Base-by-base conservation (phyloP, 92 coral and sea anemone species). In the Phymanthus crucifer region DNA sequence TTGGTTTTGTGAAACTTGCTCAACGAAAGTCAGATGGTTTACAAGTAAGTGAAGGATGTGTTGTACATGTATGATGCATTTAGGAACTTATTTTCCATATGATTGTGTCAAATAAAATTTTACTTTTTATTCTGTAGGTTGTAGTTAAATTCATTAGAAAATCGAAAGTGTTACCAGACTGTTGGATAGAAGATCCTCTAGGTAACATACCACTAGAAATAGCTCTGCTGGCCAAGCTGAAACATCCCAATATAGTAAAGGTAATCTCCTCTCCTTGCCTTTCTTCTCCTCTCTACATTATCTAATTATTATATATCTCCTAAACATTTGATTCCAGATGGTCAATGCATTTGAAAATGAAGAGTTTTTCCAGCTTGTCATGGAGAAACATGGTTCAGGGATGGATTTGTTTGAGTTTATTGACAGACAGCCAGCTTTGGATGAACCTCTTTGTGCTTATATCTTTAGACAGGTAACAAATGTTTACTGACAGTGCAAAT, bases 391-490 rank as follows among this genome's bases (percentile, higher is more conserved):
- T 66, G 98, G 98, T 9, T 83, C 89, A 52, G 98, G 97, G 26
- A 95, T 95, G 95, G 98, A 95, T 66, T 72, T 95, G 87, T 95
- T 95, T 87, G 98, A 95, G 83, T 93, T 95, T 72, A 95, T 95
- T 21, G 98, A 95, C 84, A 86, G 95, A 69, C 98, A 95, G 75
- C 98, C 97, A 3, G 89, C 90, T 13, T 71, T 88, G 52, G 98
- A 95, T 66, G 98, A 95, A 81, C 89, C 97, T 7, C 77, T 95
- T 6, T 93, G 97, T 52, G 88, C 98, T 68, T 95, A 93, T 73
- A 72, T 95, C n/a, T 90, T 90, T 74, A 87, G 91, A 89, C 98
- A 95, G 97, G 98, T 95, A 74, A 65, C 1, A 37, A n/a, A n/a
- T n/a, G n/a, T n/a, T n/a, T n/a, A n/a, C n/a, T n/a, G n/a, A n/a